Base-by-base conservation (phyloP, 2,888 invertebrate species). In the Leptothorax acervorum region DNA sequence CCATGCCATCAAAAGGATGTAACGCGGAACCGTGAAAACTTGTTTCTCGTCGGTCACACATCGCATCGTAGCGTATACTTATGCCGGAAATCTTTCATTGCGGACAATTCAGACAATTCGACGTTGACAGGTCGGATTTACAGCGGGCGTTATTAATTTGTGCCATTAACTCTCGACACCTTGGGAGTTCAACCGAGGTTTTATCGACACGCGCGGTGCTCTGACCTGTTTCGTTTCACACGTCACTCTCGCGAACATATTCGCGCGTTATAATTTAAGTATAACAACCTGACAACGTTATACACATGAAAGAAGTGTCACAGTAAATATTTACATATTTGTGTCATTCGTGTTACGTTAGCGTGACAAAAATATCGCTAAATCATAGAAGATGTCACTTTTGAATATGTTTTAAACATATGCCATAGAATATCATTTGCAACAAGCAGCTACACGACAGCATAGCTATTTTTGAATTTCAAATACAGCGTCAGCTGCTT, bases 31-130 rank as follows among this genome's bases (percentile, higher is more conserved):
- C 73, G 88, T 85, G 86, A 86, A 88, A 88, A 88, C 57, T 83
- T 76, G 62, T 76, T 73, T n/a, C 48, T 35, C 60, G 15, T 35
- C 51, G 35, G 23, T 42, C 82, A 75, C 39, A 71, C 62, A 75
- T 55, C 76, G 12, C 6, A 31, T 63, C 55, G 45, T 39, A 23
- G 23, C 23, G 23, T 23, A 23, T 23, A 62, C 45, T 66, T 66
- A 71, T 57, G 51, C 89, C 89, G 89, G 90, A 89, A 89, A 85
- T 84, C 86, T 87, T 85, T 85, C 89, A 88, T 89, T 89, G 87
- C 63, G 81, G 84, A 87, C 89, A 89, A 89, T 89, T 89, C 84
- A 86, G 86, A 79, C 88, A 89, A 89, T 89, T 88, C 87, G 84
- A 63, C 75, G 85, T n/a, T 81, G 88, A 86, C 88, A 86, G 83